Percentiles rank a stretch among this genome's conserved stretches.
phyloP scores from a whole-genome alignment of 2,888 invertebrate species.

The Odiellus spinosus region DNA sequence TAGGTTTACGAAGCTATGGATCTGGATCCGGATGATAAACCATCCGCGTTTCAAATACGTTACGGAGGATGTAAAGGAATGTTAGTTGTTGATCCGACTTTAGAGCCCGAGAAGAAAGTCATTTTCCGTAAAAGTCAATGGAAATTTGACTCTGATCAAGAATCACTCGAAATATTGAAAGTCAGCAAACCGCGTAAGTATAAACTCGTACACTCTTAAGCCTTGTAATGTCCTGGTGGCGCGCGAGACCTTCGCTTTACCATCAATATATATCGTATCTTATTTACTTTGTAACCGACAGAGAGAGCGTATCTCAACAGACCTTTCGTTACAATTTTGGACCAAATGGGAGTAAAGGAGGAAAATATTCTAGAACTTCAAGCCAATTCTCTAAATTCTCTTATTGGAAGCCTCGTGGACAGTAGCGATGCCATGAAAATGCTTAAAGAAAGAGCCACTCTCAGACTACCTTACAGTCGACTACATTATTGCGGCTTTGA shows the following conservation, averaged over 20 bases:
- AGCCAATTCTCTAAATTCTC: conserved; percentile 8
- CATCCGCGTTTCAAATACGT: conserved; percentile 20
- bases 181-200: conserved; percentile 20
- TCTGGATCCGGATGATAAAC: conserved; percentile 4
- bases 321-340: conserved; percentile 20
- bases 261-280: too few relatives aligned
- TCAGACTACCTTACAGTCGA: conserved; percentile 8
- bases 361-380: conserved; percentile 13
- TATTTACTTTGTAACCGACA: too few relatives aligned
- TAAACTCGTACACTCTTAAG: too few relatives aligned
- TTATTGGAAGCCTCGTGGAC: conserved; percentile 10
- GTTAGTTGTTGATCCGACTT: conserved; percentile 15
- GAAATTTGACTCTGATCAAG: conserved; percentile 20
- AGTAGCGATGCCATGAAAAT: conserved; percentile 8
- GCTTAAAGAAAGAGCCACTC: conserved; percentile 1
- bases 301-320: conserved; percentile 20
- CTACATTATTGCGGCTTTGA: conserved; percentile 9
- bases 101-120: conserved; percentile 3
- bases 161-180: conserved; percentile 22
- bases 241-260: too few relatives aligned
- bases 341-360: conserved; percentile 20
- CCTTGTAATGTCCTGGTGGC: too few relatives aligned
- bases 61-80: conserved; percentile 22
- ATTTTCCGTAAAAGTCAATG: conserved; percentile 20
- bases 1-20: conserved; percentile 1